Evolutionary conservation across 2,888 invertebrate species (phyloP).

Genomic region (Pelosia muscerda): DNA sequence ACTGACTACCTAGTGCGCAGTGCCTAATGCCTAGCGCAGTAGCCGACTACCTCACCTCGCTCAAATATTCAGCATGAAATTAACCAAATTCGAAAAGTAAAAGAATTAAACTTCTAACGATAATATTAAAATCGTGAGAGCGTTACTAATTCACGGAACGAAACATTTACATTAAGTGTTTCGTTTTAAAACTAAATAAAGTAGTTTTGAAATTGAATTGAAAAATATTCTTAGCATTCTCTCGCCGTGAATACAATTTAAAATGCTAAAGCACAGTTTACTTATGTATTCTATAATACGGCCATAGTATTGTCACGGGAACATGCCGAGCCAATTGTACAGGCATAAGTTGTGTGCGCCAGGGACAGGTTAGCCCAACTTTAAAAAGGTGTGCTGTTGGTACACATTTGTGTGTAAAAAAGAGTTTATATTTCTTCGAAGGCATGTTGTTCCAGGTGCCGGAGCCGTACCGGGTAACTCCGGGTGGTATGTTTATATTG

Average conservation of each 20-base stretch:
- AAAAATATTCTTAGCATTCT: conserved; percentile 19
- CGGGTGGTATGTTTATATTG: conserved; percentile 24
- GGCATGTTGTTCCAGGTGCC: conserved; percentile 19
- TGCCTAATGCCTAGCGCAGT: neutral
- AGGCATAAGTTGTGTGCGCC: conserved; percentile 10
- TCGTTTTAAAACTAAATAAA: conserved; percentile 18
- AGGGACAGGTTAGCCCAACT: conserved; percentile 15
- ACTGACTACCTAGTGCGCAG: no score
- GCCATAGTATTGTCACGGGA: conserved; percentile 12
- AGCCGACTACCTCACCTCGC: neutral
- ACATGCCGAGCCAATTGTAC: conserved; percentile 9
- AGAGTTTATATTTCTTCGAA: conserved; percentile 19
- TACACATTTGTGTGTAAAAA: conserved; percentile 7
- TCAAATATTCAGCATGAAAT: conserved; percentile 16
- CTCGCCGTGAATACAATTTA: conserved; percentile 10
- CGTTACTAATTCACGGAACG: conserved; percentile 22
- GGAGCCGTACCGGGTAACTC: conserved; percentile 11
- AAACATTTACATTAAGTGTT: conserved; percentile 29
- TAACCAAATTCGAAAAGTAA: conserved; percentile 12
- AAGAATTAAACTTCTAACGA: conserved; percentile 15
- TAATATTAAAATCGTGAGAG: conserved; percentile 32
- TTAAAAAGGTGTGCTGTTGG: conserved; percentile 10
- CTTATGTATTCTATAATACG: neutral
- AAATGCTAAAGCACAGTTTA: conserved; percentile 10
- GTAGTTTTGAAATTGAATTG: conserved; percentile 12